A percentile compares a stretch with the other conserved stretches of the same genome.
These are phyloP conservation scores for Uropetala carovei DNA, from an alignment of 2,888 invertebrate species.

Conservation along the genomic window DNA sequence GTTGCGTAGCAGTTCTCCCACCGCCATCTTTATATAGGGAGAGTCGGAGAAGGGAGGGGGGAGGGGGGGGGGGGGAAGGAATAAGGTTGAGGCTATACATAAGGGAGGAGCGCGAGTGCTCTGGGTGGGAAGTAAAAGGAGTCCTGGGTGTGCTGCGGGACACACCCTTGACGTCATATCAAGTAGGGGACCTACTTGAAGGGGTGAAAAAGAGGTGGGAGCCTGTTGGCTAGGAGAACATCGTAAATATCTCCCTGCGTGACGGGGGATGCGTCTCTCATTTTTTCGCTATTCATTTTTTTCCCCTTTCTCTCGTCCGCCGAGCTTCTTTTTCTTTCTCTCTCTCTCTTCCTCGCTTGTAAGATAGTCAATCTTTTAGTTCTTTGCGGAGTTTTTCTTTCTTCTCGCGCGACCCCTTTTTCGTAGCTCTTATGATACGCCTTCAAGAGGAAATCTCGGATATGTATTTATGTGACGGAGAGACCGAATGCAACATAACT, in stretches of 20 bases:
- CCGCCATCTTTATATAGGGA: too few species aligned
- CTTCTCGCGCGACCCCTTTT: too few species aligned
- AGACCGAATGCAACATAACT: too few species aligned
- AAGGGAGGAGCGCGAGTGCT: not conserved
- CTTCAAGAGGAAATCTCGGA: too few species aligned
- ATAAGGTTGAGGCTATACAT: not conserved
- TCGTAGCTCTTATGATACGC: too few species aligned
- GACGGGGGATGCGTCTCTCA: slow-evolving; percentile 18
- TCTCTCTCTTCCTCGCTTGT: not conserved
- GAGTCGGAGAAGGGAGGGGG: too few species aligned
- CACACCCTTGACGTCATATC: slow-evolving; percentile 35
- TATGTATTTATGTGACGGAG: too few species aligned
- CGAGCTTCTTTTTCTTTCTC: not conserved
- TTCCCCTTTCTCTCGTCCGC: not conserved
- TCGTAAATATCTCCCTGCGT: slow-evolving; percentile 51
- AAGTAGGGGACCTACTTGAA: slow-evolving; percentile 17
- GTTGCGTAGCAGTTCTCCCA: too few species aligned
- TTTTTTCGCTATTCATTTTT: slow-evolving; percentile 25
- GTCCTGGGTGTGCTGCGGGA: not conserved
- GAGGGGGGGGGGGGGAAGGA: too few species aligned
- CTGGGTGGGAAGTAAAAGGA: not conserved
- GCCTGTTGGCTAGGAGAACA: slow-evolving; percentile 41
- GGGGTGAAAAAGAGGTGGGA: not conserved
- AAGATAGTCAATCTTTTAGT: too few species aligned
- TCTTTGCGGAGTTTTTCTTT: too few species aligned